These are phyloP conservation scores for Drosophila paulistorum DNA, from an alignment of 1,140 invertebrate species.

Conservation along the genomic window DNA sequence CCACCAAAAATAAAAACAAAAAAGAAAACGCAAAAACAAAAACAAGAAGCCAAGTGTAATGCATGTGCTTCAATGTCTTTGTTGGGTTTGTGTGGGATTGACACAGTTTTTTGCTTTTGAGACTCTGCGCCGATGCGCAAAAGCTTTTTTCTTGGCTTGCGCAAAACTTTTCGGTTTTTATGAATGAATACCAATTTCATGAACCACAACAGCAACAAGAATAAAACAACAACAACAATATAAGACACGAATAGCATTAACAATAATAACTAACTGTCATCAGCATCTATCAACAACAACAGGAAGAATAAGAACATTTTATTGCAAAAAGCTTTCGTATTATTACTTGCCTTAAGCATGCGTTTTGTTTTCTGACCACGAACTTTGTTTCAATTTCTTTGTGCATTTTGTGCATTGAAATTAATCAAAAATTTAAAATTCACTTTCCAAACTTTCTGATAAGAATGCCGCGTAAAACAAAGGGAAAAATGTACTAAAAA, in stretches of 20 bases:
- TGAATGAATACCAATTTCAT: conserved; percentile 58
- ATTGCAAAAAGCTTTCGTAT: conserved; percentile 29
- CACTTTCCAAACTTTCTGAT: not conserved
- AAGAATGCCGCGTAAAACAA: not conserved
- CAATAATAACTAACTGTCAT: not conserved
- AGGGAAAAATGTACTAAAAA: conserved; percentile 35
- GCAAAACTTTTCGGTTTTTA: conserved; percentile 55
- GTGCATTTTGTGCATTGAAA: conserved; percentile 16
- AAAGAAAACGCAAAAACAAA: conserved; percentile 5
- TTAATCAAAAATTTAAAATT: not conserved
- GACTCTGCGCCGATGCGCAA: conserved; percentile 57
- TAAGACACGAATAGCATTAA: conserved; percentile 21
- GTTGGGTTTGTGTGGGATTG: conserved; percentile 40
- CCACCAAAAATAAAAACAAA: conserved; percentile 10
- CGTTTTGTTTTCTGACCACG: not conserved
- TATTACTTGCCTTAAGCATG: not conserved
- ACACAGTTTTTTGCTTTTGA: conserved; percentile 55
- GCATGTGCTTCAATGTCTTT: conserved; percentile 2
- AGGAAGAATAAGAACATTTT: conserved; percentile 26
- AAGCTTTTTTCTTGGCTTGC: conserved; percentile 46
- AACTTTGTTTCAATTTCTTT: conserved; percentile 5
- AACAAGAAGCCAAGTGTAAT: conserved; percentile 9
- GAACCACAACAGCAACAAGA: conserved; percentile 31
- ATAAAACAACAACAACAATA: not conserved
- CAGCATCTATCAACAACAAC: conserved; percentile 6